These are phyloP conservation scores for Harpalus rubripes DNA, from an alignment of 2,888 invertebrate species.

Conservation along the genomic window DNA sequence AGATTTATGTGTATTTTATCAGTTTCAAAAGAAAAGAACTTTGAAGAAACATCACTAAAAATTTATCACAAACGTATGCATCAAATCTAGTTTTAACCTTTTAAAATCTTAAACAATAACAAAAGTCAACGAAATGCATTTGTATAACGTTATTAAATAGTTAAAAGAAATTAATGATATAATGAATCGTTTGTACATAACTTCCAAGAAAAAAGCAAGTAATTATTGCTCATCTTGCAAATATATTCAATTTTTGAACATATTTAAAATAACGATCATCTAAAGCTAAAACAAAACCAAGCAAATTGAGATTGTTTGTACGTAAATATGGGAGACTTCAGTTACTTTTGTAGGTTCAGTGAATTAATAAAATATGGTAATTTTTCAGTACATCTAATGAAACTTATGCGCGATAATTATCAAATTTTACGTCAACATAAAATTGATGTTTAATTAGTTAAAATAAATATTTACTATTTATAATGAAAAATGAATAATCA, in stretches of 20 bases:
- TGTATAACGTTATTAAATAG: constrained; percentile 44
- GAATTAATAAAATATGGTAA: too few species aligned
- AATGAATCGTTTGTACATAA: constrained; percentile 38
- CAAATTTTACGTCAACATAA: background rate
- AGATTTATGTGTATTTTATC: constrained; percentile 21
- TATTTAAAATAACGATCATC: constrained; percentile 12
- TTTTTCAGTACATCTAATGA: too few species aligned
- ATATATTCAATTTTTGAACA: constrained; percentile 11
- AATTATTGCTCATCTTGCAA: constrained; percentile 37
- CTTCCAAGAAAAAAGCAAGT: constrained; percentile 35
- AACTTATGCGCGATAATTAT: background rate
- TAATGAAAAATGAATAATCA: too few species aligned
- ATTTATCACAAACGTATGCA: constrained; percentile 42
- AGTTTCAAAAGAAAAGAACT: constrained; percentile 19
- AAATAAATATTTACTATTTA: too few species aligned
- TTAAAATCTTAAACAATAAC: constrained; percentile 23
- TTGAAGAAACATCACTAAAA: constrained; percentile 31
- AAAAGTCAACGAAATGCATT: constrained; percentile 46
- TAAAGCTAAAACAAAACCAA: background rate
- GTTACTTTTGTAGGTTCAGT: too few species aligned
- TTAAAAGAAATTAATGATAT: constrained; percentile 21
- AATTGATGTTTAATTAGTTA: too few species aligned
- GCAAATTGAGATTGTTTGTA: background rate
- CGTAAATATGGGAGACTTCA: too few species aligned
- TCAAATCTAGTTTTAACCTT: constrained; percentile 28